Base-by-base conservation (phyloP, 2,888 invertebrate species). In the Odontomyia ornata region DNA sequence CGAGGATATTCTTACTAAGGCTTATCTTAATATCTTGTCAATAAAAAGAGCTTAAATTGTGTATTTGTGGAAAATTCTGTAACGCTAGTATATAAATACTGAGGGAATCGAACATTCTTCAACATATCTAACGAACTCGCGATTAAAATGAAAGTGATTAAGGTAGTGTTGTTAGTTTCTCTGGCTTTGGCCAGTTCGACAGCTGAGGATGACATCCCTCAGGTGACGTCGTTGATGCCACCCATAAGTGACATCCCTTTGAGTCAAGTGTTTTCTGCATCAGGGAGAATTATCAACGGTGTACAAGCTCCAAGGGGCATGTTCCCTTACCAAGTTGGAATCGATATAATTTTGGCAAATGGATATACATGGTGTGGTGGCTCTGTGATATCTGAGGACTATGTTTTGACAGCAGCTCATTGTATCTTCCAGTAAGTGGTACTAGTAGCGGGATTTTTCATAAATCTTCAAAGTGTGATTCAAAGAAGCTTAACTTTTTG, bases 321-420 rank as follows among this genome's bases (percentile, higher is more conserved):
- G 80, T 84, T 85, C 76, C 84, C 86, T 0, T 84, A 83, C 75
- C 82, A 84, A 75, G 85, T 82, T 21, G 86, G 83, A 4, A 71
- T 86, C 69, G 28, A 85, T 71, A 60, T 85, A 67, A 77, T 11
- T 78, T 82, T 15, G 81, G 82, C 65, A 3, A 67, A 71, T n/a
- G 72, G 77, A 57, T 67, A 72, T 5, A 67, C 69, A 27, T 80
- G 78, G 79, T 86, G 86, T 73, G 85, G 86, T 11, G 86, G 85
- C n/a, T 82, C 84, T 0, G 76, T 86, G 15, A 83, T 86, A 73
- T 80, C 83, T 1, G 77, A 77, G 4, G 77, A 79, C 13, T 82
- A 80, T 76, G 82, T 86, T 57, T 60, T 85, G 0, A 86, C 86
- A 0, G 71, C 56, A 71, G 77, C 71, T 62, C 79, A 79, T 75